Evolutionary conservation across 2,113 vertebrate species (phyloP).

Genomic region (Ifrita kowaldi): DNA sequence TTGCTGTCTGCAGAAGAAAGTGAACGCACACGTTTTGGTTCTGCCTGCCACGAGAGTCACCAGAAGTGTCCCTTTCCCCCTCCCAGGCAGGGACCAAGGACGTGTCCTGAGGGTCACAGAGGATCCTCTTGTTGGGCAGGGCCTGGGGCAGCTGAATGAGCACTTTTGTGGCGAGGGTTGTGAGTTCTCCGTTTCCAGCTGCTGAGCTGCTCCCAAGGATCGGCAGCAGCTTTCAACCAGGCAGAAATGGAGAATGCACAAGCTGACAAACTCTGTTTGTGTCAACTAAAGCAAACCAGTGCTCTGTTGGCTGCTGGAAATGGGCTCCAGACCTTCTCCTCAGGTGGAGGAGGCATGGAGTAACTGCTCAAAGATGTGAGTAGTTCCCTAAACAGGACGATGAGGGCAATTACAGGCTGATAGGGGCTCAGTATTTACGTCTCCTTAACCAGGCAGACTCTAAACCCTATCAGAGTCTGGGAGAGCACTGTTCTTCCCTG

Average conservation of each 20-base stretch:
- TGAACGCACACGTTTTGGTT: neutral
- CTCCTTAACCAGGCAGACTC: neutral
- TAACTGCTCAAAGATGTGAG: slow-evolving; percentile 61
- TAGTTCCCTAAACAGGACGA: slow-evolving; percentile 27
- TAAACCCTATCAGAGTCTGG: neutral
- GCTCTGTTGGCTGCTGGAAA: slow-evolving; percentile 60
- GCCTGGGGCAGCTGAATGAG: neutral
- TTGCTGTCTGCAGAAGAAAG: slow-evolving; percentile 13
- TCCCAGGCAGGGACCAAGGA: neutral
- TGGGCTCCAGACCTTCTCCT: slow-evolving; percentile 68
- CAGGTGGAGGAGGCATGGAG: slow-evolving; percentile 36
- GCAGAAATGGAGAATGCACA: slow-evolving; percentile 58
- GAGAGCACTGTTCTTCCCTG: neutral
- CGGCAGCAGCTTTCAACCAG: neutral
- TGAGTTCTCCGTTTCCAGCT: neutral
- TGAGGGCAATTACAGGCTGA: slow-evolving; percentile 57
- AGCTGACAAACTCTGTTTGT: slow-evolving; percentile 69
- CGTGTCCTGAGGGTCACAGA: neutral
- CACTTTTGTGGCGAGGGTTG: neutral
- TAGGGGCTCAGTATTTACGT: neutral
- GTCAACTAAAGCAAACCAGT: slow-evolving; percentile 49
- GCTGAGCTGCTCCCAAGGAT: neutral
- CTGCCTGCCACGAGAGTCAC: neutral
- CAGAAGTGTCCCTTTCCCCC: slow-evolving; percentile 2
- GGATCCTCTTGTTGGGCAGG: slow-evolving; percentile 37